These are phyloP conservation scores for Liparis tanakae DNA, from an alignment of 2,797 vertebrate species.

Conservation along the genomic window DNA sequence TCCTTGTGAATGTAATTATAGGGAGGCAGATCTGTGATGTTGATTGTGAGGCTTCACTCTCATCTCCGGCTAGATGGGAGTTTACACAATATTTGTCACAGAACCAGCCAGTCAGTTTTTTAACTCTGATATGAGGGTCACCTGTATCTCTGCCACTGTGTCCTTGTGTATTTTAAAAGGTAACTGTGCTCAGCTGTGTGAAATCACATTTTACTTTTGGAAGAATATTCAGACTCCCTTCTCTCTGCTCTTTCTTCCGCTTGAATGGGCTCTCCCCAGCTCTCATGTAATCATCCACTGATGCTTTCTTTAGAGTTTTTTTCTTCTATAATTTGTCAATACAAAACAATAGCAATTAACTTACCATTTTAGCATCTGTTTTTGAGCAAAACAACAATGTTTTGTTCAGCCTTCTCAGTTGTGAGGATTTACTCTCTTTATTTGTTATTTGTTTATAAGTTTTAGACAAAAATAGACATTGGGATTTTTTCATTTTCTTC, in stretches of 20 bases:
- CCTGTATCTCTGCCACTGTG: slow-evolving; percentile 18
- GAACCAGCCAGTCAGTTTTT: slow-evolving; percentile 32
- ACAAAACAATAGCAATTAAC: background rate
- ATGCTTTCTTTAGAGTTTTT: background rate
- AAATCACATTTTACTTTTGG: slow-evolving; percentile 44
- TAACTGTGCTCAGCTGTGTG: slow-evolving; percentile 25
- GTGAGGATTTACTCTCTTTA: background rate
- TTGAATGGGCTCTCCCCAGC: background rate
- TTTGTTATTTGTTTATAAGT: background rate
- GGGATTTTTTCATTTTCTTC: background rate
- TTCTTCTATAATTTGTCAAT: background rate
- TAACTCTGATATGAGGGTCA: slow-evolving; percentile 34
- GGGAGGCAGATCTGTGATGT: slow-evolving; percentile 69
- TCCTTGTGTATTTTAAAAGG: slow-evolving; percentile 46
- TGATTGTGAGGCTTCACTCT: slow-evolving; percentile 63
- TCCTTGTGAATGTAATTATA: slow-evolving; percentile 80
- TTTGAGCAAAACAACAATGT: background rate
- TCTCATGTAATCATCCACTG: slow-evolving; percentile 10
- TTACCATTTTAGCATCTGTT: background rate
- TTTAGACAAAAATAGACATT: background rate
- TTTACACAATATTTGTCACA: slow-evolving; percentile 49
- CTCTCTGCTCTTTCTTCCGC: background rate
- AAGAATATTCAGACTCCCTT: background rate
- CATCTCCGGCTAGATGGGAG: slow-evolving; percentile 49
- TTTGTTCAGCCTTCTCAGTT: background rate